Percentiles rank a stretch among this genome's conserved stretches.
These are phyloP conservation scores for Pocillopora grandis DNA, from an alignment of 92 coral and sea anemone genomes.

Conservation along the genomic window DNA sequence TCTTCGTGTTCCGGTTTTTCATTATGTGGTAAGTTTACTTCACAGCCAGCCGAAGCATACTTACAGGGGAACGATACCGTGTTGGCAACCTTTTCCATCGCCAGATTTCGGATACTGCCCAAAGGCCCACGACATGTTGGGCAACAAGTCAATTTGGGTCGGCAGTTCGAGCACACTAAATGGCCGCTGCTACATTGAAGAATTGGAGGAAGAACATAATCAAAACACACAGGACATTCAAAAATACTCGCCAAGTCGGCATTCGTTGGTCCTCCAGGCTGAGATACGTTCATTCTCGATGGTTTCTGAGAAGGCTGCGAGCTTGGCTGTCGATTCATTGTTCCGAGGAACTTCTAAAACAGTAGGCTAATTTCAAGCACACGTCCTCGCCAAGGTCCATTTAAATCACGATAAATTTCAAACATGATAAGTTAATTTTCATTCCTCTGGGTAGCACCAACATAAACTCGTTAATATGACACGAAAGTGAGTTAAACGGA, in stretches of 20 bases:
- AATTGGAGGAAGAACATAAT: slow-evolving; percentile 97
- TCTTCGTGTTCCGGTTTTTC: slow-evolving; percentile 99
- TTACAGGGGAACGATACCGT: slow-evolving; percentile 98
- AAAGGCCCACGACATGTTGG: slow-evolving; percentile 99
- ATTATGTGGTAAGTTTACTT: slow-evolving; percentile 85
- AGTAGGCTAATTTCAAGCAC: slow-evolving; percentile 5
- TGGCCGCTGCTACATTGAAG: slow-evolving; percentile 98
- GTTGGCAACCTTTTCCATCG: slow-evolving; percentile 99
- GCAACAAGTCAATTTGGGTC: slow-evolving; percentile 98
- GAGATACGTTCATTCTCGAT: slow-evolving; percentile 60
- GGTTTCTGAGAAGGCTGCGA: slow-evolving; percentile 69
- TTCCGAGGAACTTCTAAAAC: neutral
- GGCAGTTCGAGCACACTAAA: slow-evolving; percentile 98
- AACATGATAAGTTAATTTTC: neutral
- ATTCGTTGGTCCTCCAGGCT: slow-evolving; percentile 89
- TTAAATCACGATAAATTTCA: neutral
- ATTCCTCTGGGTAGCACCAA: neutral
- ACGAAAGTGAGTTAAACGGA: neutral
- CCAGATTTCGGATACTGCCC: slow-evolving; percentile 97
- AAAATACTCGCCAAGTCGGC: slow-evolving; percentile 98
- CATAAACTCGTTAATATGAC: neutral
- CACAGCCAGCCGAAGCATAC: slow-evolving; percentile 93
- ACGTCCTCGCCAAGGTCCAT: neutral
- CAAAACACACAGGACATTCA: slow-evolving; percentile 99
- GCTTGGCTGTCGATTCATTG: slow-evolving; percentile 68